Base-by-base conservation (phyloP, 2,888 invertebrate species). In the Boloria selene region DNA sequence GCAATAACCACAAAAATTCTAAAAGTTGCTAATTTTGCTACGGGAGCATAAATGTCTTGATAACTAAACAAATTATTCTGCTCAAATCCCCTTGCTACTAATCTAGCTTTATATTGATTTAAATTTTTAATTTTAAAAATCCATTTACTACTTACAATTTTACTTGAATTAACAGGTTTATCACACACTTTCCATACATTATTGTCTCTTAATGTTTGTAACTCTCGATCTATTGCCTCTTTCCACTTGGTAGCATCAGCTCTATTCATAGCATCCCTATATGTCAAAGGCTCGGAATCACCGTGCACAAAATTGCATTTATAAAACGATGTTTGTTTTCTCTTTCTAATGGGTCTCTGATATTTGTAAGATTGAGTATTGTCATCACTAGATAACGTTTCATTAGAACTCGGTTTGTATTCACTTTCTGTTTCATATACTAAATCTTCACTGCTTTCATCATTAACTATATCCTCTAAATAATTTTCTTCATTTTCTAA, bases 101-200 rank as follows among this genome's bases (percentile, higher is more conserved):
- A 52, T 16, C 58, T 58, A 26, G 58, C 54, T 49, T 59, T 65
- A 49, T 54, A 54, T 31, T 60, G 26, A 4, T 47, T 53, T 7
- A 44, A 17, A 16, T 58, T 50, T 63, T 74, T 76, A 1, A 70
- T 59, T 59, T 70, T 74, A 61, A 75, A 75, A 2, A 75, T 71
- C 76, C 76, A 76, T 50, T 74, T 75, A 16, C 68, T 71, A 67
- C 69, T 69, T 26, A 26, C 26, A 13, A 75, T 52, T 3, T 54
- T 55, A 10, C 72, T 70, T 55, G 7, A 17, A 60, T 44, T 51
- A 14, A 26, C 60, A 13, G 70, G 66, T 59, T 13, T 7, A 5
- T 56, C 17, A 65, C 63, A 59, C 0, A 68, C 13, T 14, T 26
- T 31, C 72, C 67, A 70, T 4, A 68, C 65, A 53, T 70, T 68